Evolutionary conservation across 1,140 invertebrate species (phyloP).

Genomic region (Batillaria attramentaria): DNA sequence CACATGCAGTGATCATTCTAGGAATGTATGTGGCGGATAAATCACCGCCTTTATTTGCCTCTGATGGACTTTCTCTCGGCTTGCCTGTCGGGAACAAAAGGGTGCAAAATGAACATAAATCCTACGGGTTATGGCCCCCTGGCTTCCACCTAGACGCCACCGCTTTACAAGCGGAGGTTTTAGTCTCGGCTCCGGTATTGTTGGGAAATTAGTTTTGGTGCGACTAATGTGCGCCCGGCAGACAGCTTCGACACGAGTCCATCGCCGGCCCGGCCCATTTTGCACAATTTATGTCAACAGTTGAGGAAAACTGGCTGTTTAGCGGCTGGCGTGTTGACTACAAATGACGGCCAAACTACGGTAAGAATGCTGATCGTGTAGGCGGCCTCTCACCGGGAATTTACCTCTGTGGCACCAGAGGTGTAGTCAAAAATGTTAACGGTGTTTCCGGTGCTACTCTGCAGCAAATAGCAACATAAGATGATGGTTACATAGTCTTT

Average conservation of each 20-base stretch:
- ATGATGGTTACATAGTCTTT: too few relatives aligned
- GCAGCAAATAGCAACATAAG: too few relatives aligned
- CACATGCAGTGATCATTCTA: conserved; percentile 27
- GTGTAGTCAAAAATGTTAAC: too few relatives aligned
- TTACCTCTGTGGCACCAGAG: too few relatives aligned
- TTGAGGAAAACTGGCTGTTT: conserved; percentile 7
- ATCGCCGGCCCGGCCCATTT: neutral
- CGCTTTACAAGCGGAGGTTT: neutral
- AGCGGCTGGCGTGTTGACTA: conserved; percentile 26
- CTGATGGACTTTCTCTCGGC: conserved; percentile 22
- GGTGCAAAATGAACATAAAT: conserved; percentile 35
- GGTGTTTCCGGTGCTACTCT: too few relatives aligned
- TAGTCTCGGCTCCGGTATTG: neutral
- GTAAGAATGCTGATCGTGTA: too few relatives aligned
- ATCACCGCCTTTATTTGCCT: conserved; percentile 24
- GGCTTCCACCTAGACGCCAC: neutral
- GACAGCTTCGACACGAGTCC: conserved; percentile 28
- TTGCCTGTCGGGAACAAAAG: conserved; percentile 32
- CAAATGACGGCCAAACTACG: conserved; percentile 23
- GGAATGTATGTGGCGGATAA: conserved; percentile 33
- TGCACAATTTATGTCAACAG: conserved; percentile 13
- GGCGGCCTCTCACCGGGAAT: too few relatives aligned
- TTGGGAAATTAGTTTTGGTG: conserved; percentile 28
- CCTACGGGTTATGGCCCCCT: conserved; percentile 4
- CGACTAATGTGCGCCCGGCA: conserved; percentile 16